Evolutionary conservation across 1,140 invertebrate genomes (phyloP).

Genomic region (Drosophila funebris): DNA sequence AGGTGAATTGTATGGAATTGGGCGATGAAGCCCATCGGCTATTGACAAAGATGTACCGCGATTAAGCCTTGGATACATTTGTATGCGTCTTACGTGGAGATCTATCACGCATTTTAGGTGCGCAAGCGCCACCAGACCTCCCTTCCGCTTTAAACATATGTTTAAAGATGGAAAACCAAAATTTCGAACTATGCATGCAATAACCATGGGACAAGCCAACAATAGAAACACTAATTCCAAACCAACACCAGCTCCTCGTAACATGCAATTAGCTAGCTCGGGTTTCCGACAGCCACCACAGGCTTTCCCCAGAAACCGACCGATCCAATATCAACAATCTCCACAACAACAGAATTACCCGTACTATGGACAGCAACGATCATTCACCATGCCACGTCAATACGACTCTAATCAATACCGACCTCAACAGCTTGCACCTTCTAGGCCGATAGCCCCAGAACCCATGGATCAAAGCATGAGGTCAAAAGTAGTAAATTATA

Average conservation of each 20-base stretch:
- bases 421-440: background rate
- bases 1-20: slow-evolving; percentile 33
- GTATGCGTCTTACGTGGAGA: slow-evolving; percentile 22
- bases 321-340: background rate
- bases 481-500: slow-evolving; percentile 25
- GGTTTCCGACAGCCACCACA: background rate
- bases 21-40: slow-evolving; percentile 7
- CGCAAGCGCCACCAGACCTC: slow-evolving; percentile 27
- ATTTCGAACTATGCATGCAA: background rate
- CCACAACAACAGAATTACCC: background rate
- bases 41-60: slow-evolving; percentile 28
- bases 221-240: background rate
- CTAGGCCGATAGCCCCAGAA: background rate
- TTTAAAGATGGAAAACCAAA: slow-evolving; percentile 34
- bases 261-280: background rate
- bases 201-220: background rate
- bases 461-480: slow-evolving; percentile 9
- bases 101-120: slow-evolving; percentile 13
- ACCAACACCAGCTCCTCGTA: background rate
- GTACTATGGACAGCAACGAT: no score
- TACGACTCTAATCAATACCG: background rate
- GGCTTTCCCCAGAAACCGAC: background rate
- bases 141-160: slow-evolving; percentile 37
- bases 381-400: background rate
- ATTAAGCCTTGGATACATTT: slow-evolving; percentile 34